Conservation (phyloP, 2,797 vertebrate genomes). For the Semaprochilodus insignis region DNA sequence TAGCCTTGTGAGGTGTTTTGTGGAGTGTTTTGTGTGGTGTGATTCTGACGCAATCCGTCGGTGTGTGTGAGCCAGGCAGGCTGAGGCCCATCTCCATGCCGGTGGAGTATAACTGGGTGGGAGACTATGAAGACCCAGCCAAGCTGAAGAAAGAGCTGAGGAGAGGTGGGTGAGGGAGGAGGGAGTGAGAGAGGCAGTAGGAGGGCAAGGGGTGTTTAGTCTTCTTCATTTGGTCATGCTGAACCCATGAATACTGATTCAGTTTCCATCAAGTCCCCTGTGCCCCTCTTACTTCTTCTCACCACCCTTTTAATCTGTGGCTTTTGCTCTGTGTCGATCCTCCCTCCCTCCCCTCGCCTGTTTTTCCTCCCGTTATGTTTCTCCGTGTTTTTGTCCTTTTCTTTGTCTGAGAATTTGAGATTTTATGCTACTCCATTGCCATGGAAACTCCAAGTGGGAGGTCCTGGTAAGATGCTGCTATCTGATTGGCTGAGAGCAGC, state of each 20-base stretch:
- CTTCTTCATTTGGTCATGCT: conserved; percentile 20
- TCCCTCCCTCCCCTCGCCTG: conserved; percentile 27
- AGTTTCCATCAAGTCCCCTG: conserved; percentile 20
- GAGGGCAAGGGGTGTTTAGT: conserved; percentile 48
- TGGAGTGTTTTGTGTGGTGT: conserved; percentile 45
- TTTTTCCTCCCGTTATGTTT: conserved; percentile 21
- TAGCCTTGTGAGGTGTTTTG: background rate
- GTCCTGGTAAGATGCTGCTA: conserved; percentile 67
- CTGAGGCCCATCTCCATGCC: conserved; percentile 99
- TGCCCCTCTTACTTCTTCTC: conserved; percentile 47
- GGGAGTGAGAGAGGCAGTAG: conserved; percentile 61
- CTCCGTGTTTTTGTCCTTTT: conserved; percentile 49
- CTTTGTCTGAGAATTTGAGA: conserved; percentile 62
- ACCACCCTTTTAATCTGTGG: conserved; percentile 28
- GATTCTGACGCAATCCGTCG: conserved; percentile 48
- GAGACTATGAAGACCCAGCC: conserved; percentile 95
- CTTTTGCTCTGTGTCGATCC: conserved; percentile 38
- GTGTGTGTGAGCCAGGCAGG: conserved; percentile 83
- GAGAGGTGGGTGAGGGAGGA: conserved; percentile 82
- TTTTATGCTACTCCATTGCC: conserved; percentile 77
- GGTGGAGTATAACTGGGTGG: conserved; percentile 98
- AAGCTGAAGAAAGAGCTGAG: conserved; percentile 97
- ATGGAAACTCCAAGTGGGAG: conserved; percentile 74
- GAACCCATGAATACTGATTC: conserved; percentile 25
- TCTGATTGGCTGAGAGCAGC: conserved; percentile 64